These are phyloP conservation scores for Cepaea nemoralis DNA, from an alignment of 1,140 invertebrate species.

Conservation along the genomic window DNA sequence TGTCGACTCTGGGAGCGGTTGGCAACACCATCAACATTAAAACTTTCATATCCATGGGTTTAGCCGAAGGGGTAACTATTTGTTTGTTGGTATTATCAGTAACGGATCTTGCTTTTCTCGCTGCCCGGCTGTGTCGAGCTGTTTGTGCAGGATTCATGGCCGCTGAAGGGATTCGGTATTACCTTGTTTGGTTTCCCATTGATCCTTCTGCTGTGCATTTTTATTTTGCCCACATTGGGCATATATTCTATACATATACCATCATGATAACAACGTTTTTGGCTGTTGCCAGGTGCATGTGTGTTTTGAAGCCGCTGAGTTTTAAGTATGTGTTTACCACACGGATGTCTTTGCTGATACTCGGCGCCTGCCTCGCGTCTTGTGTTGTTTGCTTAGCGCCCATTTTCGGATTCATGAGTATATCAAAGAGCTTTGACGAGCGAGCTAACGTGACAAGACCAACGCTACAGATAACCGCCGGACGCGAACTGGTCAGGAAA, in stretches of 20 bases:
- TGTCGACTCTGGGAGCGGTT: not conserved
- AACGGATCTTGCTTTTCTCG: not conserved
- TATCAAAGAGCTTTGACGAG: not conserved
- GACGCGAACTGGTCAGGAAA: not conserved
- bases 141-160: not conserved
- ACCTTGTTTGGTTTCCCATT: not conserved
- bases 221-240: not conserved
- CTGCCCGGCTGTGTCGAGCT: not conserved
- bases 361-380: not conserved
- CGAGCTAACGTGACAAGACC: not conserved
- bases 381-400: not conserved
- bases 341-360: not conserved
- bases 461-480: not conserved
- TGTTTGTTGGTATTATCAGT: not conserved
- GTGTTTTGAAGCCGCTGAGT: not conserved
- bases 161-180: not conserved
- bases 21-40: not conserved
- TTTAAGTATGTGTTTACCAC: not conserved
- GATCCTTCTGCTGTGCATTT: not conserved
- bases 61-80: not conserved
- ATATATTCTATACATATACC: not conserved
- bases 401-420: not conserved
- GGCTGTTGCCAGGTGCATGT: not conserved
- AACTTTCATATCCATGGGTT: not conserved
- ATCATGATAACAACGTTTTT: not conserved